phyloP scores from a whole-genome alignment of 23 tunicate species.

The Botrylloides violaceus region DNA sequence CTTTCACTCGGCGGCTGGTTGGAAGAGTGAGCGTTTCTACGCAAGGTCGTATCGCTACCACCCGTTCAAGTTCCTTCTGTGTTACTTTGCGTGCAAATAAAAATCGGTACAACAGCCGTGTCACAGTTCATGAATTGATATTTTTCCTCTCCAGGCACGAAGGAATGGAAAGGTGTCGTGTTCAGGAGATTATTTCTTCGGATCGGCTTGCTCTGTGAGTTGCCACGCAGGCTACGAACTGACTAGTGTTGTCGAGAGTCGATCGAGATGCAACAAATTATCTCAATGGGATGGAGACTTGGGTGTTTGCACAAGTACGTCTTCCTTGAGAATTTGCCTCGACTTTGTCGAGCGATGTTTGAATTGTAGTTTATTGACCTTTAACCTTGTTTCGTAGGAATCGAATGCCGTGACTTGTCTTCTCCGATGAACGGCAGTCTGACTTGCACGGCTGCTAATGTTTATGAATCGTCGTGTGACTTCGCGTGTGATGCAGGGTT shows the following conservation, averaged over 20 bases:
- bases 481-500: constrained; percentile 62
- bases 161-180: constrained; percentile 14
- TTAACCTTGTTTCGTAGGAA: not conserved
- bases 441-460: constrained; percentile 28
- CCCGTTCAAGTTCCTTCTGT: no score
- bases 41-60: no score
- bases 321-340: no score
- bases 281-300: constrained; percentile 19
- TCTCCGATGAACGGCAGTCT: constrained; percentile 34
- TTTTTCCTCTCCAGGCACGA: constrained; percentile 5
- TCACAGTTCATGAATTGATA: no score
- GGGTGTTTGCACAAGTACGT: constrained; percentile 18
- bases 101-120: no score
- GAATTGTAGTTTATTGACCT: no score
- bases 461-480: constrained; percentile 43
- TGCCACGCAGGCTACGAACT: constrained; percentile 24
- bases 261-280: not conserved
- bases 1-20: no score
- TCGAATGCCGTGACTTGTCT: constrained; percentile 4
- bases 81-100: no score
- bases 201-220: constrained; percentile 3
- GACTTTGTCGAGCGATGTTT: no score
- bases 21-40: no score
- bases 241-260: not conserved
- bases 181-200: not conserved